Evolutionary conservation across 1,140 invertebrate genomes (phyloP).

Genomic region (Pogonus chalceus): DNA sequence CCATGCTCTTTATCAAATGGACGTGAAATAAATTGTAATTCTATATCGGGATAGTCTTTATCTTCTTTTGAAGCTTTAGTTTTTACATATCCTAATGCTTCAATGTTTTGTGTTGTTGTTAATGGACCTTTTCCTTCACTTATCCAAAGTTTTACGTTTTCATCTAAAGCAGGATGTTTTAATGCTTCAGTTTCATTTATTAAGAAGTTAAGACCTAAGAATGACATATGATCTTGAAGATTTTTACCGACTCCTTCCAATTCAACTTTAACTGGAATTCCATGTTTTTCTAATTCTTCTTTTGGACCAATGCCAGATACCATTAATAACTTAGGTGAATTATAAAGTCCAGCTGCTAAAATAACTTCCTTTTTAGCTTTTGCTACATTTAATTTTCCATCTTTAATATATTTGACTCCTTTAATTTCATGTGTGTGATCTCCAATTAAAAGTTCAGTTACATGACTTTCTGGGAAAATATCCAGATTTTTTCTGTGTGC

Average conservation of each 20-base stretch:
- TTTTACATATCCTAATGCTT: constrained; percentile 41
- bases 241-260: constrained; percentile 43
- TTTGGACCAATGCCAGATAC: constrained; percentile 68
- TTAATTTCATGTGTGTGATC: constrained; percentile 44
- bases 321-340: constrained; percentile 72
- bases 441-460: constrained; percentile 53
- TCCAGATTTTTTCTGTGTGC: constrained; percentile 54
- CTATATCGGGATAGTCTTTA: constrained; percentile 46
- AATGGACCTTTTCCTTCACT: constrained; percentile 20
- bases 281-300: constrained; percentile 38
- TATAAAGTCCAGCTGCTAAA: constrained; percentile 62
- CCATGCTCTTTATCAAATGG: constrained; percentile 24
- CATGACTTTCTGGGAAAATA: constrained; percentile 43
- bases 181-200: not conserved
- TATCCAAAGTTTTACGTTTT: not conserved
- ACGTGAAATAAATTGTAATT: constrained; percentile 44
- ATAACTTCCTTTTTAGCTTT: constrained; percentile 58
- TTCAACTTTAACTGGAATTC: constrained; percentile 36
- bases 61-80: constrained; percentile 29
- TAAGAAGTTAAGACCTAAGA: constrained; percentile 31
- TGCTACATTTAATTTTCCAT: constrained; percentile 35
- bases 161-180: not conserved
- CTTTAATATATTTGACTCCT: constrained; percentile 50
- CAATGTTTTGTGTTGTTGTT: constrained; percentile 37
- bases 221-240: constrained; percentile 43